phyloP scores from a whole-genome alignment of 2,113 vertebrate species.

The Chiloscyllium plagiosum region DNA sequence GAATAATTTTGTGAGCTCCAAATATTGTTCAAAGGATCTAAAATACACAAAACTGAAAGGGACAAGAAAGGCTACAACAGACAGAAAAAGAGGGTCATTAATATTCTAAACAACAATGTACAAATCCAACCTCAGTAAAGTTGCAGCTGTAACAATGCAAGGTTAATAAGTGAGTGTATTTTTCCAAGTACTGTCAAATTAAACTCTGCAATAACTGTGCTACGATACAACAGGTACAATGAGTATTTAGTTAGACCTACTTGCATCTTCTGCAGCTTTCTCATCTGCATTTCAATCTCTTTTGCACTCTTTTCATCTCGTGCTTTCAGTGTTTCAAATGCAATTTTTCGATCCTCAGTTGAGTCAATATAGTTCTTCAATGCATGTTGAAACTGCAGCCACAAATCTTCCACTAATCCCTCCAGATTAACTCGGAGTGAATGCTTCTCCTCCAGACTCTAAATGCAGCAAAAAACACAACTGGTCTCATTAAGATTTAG shows the following conservation, averaged over 20 bases:
- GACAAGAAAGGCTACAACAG: not conserved
- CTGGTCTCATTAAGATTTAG: not conserved
- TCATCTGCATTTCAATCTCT: constrained; percentile 62
- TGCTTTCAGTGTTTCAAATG: constrained; percentile 54
- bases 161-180: not conserved
- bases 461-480: constrained; percentile 38
- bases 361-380: constrained; percentile 53
- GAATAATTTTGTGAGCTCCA: not conserved
- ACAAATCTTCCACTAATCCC: constrained; percentile 54
- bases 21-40: not conserved
- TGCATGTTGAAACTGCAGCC: constrained; percentile 58
- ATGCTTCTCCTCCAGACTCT: constrained; percentile 68
- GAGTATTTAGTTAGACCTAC: constrained; percentile 46
- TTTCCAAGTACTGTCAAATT: not conserved
- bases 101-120: not conserved
- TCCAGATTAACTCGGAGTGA: constrained; percentile 55
- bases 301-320: constrained; percentile 60
- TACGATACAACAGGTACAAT: not conserved
- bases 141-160: not conserved
- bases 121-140: not conserved
- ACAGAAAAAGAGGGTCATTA: not conserved
- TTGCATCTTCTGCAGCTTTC: constrained; percentile 67
- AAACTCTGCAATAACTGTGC: not conserved
- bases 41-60: not conserved
- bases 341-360: constrained; percentile 54